Conservation (phyloP, 2,797 vertebrate genomes). For the Cichlasoma orientale region DNA sequence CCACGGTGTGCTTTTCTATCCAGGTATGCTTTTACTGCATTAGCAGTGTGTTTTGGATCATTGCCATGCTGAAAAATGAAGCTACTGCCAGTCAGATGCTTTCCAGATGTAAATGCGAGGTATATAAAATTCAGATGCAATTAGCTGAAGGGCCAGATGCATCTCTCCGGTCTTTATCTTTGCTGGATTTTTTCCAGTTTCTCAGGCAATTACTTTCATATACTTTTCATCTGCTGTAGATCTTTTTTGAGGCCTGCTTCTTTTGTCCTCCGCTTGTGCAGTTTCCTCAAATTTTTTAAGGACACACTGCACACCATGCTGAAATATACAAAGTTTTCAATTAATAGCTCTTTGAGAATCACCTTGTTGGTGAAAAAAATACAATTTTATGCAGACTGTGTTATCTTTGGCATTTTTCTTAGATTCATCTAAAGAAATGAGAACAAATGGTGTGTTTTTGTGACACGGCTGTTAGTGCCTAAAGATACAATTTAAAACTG, state of each 20-base stretch:
- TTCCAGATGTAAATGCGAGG: not conserved
- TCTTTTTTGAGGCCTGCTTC: not conserved
- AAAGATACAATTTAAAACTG: not conserved
- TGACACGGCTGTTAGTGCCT: not conserved
- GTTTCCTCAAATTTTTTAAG: not conserved
- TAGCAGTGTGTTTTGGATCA: not conserved
- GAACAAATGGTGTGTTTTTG: not conserved
- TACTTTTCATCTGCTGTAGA: not conserved
- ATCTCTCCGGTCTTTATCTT: not conserved
- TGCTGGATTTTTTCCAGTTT: not conserved
- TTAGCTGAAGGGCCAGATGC: not conserved
- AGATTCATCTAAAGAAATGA: not conserved
- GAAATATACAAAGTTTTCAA: not conserved
- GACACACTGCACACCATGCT: no score
- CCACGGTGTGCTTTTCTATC: not conserved
- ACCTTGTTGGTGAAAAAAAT: not conserved
- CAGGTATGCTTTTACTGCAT: not conserved
- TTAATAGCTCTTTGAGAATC: not conserved
- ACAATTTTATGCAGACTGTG: not conserved
- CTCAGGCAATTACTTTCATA: not conserved
- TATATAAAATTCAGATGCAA: not conserved
- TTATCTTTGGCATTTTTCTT: not conserved
- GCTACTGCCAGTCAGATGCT: not conserved
- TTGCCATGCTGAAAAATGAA: not conserved
- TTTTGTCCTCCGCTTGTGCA: not conserved